Evolutionary conservation across 2,888 invertebrate genomes (phyloP), one percentile per base, ranked within the genome.

Genomic region (Sinentomon sp.): DNA sequence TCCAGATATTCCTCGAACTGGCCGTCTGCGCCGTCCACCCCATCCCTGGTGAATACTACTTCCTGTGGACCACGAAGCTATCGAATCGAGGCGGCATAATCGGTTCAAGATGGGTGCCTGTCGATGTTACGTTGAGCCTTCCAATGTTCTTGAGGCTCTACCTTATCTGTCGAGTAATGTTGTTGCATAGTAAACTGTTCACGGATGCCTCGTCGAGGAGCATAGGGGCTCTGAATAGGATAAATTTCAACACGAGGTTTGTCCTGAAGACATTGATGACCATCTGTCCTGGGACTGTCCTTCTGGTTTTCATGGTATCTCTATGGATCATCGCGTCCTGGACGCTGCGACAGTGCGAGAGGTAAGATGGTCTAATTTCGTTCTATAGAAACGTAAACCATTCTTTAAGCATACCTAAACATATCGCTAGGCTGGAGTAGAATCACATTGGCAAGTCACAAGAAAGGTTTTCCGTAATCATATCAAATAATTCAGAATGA

Each of bases 111-210:
- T 60, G 63, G 59, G 85, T 89, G 50, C 83, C 87, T 35, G 76
- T 89, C 53, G 97, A 97, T 57, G 85, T 94, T 49, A 75, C 89
- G 46, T 67, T 97, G 48, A 92, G 94, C 48, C 64, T 99, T 59
- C 92, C 92, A 51, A 97, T 99, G 97, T 97, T 97, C 67, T 73
- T 94, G 59, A 71, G 97, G 53, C 73, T 97, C 51, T 97, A 97
- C 64, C 71, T 97, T 58, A 89, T 97, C 60, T 92, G 89, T 63
- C 73, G 97, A 51, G 94, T 94, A 49, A 94, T 97, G 94, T 66
- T 97, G 53, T 68, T 99, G 48, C 97, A 97, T 63, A 89, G 87
- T 59, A 89, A 94, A 66, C 66, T 99, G 48, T 99, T 99, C 64
- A 97, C 94, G 43, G 97, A 97, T 60, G 94, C 97, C 49, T 92